phyloP scores from a whole-genome alignment of 2,113 vertebrate genomes.

The Notiomystis cincta region DNA sequence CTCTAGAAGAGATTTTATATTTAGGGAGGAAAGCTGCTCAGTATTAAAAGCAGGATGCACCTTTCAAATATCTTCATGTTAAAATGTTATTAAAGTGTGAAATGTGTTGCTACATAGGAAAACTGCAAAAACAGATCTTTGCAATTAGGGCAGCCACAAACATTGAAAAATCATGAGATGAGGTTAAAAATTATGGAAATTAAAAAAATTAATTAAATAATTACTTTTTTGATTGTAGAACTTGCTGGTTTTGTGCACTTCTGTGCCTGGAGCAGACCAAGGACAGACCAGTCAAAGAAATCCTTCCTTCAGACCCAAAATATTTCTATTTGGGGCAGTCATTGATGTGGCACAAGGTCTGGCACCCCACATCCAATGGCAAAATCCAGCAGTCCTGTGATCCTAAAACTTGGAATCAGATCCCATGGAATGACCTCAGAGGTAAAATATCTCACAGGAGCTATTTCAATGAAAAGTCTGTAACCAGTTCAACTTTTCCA shows the following conservation, averaged over 20 bases:
- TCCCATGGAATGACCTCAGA: not conserved
- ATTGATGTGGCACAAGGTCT: accelerated
- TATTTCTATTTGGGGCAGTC: not conserved
- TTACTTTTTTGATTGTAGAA: not conserved
- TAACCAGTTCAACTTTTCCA: not conserved
- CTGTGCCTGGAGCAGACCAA: not conserved
- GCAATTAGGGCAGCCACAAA: not conserved
- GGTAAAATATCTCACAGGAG: not conserved
- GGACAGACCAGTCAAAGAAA: not conserved
- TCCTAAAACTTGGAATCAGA: not conserved
- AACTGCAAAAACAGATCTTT: not conserved
- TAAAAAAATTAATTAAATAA: not conserved
- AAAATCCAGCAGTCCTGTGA: not conserved
- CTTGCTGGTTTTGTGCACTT: not conserved
- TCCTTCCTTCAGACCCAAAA: not conserved
- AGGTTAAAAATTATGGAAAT: not conserved
- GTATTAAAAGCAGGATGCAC: not conserved
- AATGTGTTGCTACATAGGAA: not conserved
- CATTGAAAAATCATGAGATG: not conserved
- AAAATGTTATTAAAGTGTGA: not conserved
- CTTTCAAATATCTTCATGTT: not conserved
- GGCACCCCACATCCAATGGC: accelerated
- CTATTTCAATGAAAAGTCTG: not conserved
- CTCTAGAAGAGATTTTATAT: not conserved
- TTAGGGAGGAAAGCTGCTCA: not conserved